Percentiles rank a stretch among this genome's conserved stretches.
phyloP scores from a whole-genome alignment of 2,888 invertebrate species.

The Nemotelus nigrinus region DNA sequence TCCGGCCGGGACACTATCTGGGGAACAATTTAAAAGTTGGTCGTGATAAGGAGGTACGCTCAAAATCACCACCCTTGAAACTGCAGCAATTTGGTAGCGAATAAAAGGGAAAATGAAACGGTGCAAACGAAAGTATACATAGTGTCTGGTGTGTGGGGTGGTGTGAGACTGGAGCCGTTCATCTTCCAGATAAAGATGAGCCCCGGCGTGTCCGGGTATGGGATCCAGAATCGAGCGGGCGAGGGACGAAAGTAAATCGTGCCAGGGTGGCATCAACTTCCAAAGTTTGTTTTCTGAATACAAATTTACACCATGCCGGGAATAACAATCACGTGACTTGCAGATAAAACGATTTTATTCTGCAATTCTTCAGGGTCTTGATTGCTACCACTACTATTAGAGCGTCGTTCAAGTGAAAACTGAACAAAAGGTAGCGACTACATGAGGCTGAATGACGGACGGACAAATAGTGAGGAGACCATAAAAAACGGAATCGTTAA shows the following conservation, averaged over 20 bases:
- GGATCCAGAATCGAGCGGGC: neutral
- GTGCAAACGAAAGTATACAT: slow-evolving; percentile 10
- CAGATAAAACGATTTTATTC: slow-evolving; percentile 50
- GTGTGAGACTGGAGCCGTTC: slow-evolving; percentile 22
- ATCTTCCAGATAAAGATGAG: slow-evolving; percentile 43
- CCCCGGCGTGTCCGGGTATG: slow-evolving; percentile 4
- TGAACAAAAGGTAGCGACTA: neutral
- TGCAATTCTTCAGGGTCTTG: slow-evolving; percentile 51
- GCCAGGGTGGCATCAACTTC: slow-evolving; percentile 48
- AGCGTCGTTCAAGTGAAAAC: slow-evolving; percentile 33
- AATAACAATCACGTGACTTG: slow-evolving; percentile 51
- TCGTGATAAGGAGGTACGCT: slow-evolving; percentile 34
- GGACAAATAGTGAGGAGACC: slow-evolving; percentile 31
- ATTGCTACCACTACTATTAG: slow-evolving; percentile 45
- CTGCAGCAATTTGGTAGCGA: slow-evolving; percentile 38
- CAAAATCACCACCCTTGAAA: slow-evolving; percentile 36
- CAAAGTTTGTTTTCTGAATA: slow-evolving; percentile 50
- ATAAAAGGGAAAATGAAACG: slow-evolving; percentile 42
- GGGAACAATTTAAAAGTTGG: slow-evolving; percentile 43
- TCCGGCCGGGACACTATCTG: slow-evolving; percentile 36
- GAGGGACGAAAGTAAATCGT: slow-evolving; percentile 19
- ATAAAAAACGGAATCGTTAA: slow-evolving; percentile 33
- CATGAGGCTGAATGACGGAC: neutral
- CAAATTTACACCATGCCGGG: slow-evolving; percentile 50
- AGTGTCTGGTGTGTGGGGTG: neutral